Conservation (phyloP, 2,113 vertebrate genomes). For the Diadophis punctatus region DNA sequence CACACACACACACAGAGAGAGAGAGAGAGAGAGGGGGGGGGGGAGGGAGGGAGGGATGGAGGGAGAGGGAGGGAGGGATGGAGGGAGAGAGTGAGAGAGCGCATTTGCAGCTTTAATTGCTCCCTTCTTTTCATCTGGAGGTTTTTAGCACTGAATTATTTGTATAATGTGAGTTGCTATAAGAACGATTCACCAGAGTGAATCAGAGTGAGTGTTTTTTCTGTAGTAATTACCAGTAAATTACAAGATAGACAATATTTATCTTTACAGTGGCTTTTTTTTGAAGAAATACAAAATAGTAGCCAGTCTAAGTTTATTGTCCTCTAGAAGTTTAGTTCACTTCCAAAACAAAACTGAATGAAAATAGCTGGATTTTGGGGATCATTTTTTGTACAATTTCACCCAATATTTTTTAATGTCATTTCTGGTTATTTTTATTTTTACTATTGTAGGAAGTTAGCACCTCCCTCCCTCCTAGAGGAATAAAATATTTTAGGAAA, state of each 20-base stretch:
- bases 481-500: too few relatives aligned
- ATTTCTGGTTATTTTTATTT: not conserved
- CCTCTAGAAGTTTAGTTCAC: not conserved
- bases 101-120: not conserved
- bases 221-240: not conserved
- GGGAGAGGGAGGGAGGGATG: too few relatives aligned
- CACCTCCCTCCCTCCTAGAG: too few relatives aligned
- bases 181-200: not conserved
- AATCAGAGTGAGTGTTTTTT: not conserved
- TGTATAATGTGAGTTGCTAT: not conserved
- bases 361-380: not conserved
- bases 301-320: not conserved
- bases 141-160: not conserved
- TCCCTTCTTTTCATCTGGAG: not conserved
- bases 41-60: too few relatives aligned
- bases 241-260: not conserved
- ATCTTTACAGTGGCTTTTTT: not conserved
- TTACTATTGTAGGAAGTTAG: too few relatives aligned
- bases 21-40: too few relatives aligned
- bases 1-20: not conserved
- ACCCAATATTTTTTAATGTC: not conserved
- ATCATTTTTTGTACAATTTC: not conserved
- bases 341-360: not conserved
- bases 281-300: not conserved
- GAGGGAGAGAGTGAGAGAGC: not conserved